Evolutionary conservation across 2,113 vertebrate genomes (phyloP).

Genomic region (Hemiscyllium ocellatum): DNA sequence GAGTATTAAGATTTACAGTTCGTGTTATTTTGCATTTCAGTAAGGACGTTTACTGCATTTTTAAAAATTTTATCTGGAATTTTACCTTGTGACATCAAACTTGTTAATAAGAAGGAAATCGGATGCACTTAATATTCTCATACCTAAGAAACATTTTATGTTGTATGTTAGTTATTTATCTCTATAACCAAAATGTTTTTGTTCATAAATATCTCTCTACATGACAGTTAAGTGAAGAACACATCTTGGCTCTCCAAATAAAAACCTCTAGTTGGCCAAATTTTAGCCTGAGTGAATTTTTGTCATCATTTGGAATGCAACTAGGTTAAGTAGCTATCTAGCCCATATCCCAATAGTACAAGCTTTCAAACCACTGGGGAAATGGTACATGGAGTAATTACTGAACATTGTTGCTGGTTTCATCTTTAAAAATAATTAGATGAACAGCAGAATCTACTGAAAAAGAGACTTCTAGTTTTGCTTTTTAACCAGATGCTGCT

Average conservation of each 20-base stretch:
- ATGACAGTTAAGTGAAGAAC: not conserved
- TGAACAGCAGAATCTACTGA: slow-evolving; percentile 25
- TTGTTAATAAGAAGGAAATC: not conserved
- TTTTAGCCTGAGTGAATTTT: not conserved
- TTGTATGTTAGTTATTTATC: not conserved
- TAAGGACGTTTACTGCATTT: not conserved
- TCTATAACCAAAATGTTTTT: not conserved
- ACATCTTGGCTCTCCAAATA: not conserved
- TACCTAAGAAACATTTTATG: not conserved
- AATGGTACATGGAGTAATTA: not conserved
- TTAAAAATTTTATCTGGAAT: not conserved
- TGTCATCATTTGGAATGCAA: not conserved
- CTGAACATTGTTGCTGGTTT: slow-evolving; percentile 20
- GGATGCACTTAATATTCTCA: not conserved
- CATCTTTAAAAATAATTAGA: slow-evolving; percentile 30
- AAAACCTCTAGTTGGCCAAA: not conserved
- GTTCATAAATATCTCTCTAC: not conserved
- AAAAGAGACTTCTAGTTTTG: slow-evolving; percentile 31
- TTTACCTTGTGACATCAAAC: not conserved
- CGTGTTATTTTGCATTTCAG: not conserved
- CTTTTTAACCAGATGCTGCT: slow-evolving; percentile 12
- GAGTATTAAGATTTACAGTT: not conserved
- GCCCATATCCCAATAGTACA: not conserved
- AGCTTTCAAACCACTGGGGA: slow-evolving; percentile 25
- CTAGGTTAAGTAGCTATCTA: slow-evolving; percentile 8